Base-by-base conservation (phyloP, 2,888 invertebrate genomes). In the Selenia dentaria region DNA sequence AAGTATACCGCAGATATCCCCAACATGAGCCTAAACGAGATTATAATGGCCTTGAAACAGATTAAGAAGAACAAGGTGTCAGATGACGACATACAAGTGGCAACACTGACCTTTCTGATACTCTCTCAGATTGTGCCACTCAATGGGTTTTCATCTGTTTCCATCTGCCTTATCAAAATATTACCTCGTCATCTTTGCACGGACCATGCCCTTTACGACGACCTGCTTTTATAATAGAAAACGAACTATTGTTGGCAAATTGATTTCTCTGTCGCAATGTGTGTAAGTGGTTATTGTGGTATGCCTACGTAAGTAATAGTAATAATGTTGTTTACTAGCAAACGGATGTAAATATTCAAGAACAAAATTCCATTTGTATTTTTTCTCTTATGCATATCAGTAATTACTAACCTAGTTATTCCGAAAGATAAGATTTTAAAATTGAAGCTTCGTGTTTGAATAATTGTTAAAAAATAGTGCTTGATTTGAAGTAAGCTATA, bases 231-330 rank as follows among this genome's bases (percentile, higher is more conserved):
- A 33, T 44, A 43, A 50, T 55, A 54, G 54, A 55, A 57, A 58
- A 46, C 53, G 47, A 37, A 51, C 36, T 50, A 28, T 55, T 46
- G 51, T 48, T 47, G 28, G 14, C 38, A 44, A 22, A 59, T 54
- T 51, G 54, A 54, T 52, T 57, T 52, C 46, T 37, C 44, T 56
- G 56, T 50, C 56, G 51, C 54, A 52, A 58, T 37, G 28, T 36
- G 29, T 40, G 27, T 36, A 39, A 16, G 13, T 24, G 25, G 35
- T 52, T 52, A 40, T 33, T 26, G 32, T 26, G 31, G 40, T 10
- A 4, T 3, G 6, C 25, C n/a, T n/a, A n/a, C n/a, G 31, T 22
- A n/a, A 38, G 24, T n/a, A 31, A 24, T 13, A 24, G 14, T 29
- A 31, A 29, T 38, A 11, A 31, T 39, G 31, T 27, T 20, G 28